phyloP scores from a whole-genome alignment of 1,140 invertebrate genomes.

The Cydia amplana region DNA sequence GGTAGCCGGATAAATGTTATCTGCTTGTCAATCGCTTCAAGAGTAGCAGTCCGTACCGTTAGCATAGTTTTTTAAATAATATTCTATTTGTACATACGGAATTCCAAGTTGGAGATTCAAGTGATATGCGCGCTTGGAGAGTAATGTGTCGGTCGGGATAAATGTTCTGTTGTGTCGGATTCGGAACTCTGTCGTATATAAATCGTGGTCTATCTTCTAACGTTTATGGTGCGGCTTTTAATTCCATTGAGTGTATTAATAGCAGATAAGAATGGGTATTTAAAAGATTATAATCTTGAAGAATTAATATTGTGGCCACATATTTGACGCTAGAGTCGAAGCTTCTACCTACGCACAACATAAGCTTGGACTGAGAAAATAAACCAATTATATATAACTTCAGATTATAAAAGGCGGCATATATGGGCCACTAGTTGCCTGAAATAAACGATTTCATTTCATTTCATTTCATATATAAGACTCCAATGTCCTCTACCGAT shows the following conservation, averaged over 20 bases:
- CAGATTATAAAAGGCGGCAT: neutral
- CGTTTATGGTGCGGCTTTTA: slow-evolving; percentile 14
- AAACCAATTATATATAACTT: neutral
- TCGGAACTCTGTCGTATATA: slow-evolving; percentile 40
- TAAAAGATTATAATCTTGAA: slow-evolving; percentile 25
- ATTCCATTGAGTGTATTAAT: slow-evolving; percentile 2
- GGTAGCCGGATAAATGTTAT: slow-evolving; percentile 65
- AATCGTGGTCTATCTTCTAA: slow-evolving; percentile 34
- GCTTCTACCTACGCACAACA: slow-evolving; percentile 11
- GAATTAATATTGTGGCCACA: slow-evolving; percentile 10
- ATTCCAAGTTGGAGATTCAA: slow-evolving; percentile 55
- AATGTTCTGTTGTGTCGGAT: slow-evolving; percentile 49
- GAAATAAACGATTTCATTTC: too few relatives aligned
- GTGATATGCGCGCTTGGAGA: slow-evolving; percentile 46
- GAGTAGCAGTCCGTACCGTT: slow-evolving; percentile 47
- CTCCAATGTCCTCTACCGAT: too few relatives aligned
- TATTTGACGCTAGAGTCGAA: slow-evolving; percentile 6
- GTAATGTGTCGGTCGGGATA: slow-evolving; percentile 49
- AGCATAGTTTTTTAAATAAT: slow-evolving; percentile 40
- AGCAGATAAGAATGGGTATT: slow-evolving; percentile 26
- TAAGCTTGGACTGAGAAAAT: neutral
- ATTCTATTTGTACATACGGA: slow-evolving; percentile 52
- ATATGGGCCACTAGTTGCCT: too few relatives aligned
- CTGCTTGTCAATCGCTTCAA: slow-evolving; percentile 66
- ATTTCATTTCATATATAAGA: neutral